These are phyloP conservation scores for Andrena marginata DNA, from an alignment of 2,888 invertebrate species.

Conservation along the genomic window DNA sequence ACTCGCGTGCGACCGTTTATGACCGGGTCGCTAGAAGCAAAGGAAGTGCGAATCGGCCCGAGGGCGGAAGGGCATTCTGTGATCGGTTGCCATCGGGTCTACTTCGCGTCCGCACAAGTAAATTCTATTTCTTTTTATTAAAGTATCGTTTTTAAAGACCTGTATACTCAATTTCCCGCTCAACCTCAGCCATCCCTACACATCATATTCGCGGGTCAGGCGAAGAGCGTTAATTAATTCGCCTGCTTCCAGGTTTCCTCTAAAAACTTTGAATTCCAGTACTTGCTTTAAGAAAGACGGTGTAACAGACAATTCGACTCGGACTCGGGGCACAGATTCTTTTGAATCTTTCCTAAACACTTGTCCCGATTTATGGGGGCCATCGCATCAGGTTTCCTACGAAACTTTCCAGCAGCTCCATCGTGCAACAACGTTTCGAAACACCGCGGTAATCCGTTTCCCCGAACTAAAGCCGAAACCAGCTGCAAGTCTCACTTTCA, in stretches of 20 bases:
- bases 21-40: too few species aligned
- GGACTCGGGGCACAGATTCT: background rate
- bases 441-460: slow-evolving; percentile 35
- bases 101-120: too few species aligned
- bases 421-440: slow-evolving; percentile 18
- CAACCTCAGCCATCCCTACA: too few species aligned
- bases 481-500: slow-evolving; percentile 13
- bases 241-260: too few species aligned
- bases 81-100: too few species aligned
- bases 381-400: background rate
- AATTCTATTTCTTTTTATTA: too few species aligned
- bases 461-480: slow-evolving; percentile 9
- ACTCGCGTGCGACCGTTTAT: too few species aligned
- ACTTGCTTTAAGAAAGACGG: background rate
- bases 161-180: too few species aligned
- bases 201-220: background rate
- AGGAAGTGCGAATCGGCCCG: too few species aligned
- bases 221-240: background rate
- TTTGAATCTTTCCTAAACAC: background rate
- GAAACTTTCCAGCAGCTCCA: slow-evolving; percentile 13
- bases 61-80: too few species aligned
- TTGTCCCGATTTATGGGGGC: background rate
- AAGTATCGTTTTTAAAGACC: too few species aligned
- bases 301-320: background rate
- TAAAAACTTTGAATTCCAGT: too few species aligned